Evolutionary conservation across 2,797 vertebrate genomes (phyloP).

Genomic region (Lemur catta): DNA sequence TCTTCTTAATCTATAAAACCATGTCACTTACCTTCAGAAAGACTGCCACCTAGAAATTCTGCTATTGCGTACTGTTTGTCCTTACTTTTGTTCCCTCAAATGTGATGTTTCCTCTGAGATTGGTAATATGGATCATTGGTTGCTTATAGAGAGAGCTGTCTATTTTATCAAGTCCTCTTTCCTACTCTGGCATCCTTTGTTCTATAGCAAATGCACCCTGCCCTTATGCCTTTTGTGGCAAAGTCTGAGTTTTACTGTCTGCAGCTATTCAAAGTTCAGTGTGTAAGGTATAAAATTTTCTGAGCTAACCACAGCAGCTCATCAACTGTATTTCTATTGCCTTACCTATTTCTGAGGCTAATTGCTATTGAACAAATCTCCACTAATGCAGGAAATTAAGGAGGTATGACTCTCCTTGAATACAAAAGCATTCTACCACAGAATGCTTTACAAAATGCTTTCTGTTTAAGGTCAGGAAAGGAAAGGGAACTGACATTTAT

Average conservation of each 20-base stretch:
- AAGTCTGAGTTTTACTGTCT: background rate
- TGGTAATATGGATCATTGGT: background rate
- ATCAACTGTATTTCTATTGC: background rate
- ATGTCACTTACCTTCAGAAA: background rate
- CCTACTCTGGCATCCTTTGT: background rate
- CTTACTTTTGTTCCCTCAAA: background rate
- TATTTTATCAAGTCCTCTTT: background rate
- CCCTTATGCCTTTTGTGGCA: background rate
- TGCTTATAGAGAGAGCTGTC: background rate
- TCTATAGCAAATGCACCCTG: background rate
- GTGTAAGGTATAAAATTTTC: background rate
- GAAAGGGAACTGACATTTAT: background rate
- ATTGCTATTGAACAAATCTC: conserved; percentile 38
- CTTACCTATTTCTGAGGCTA: background rate
- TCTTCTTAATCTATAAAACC: background rate
- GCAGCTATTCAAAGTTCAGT: background rate
- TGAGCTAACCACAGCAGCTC: background rate
- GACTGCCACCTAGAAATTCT: background rate
- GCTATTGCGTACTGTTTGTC: background rate
- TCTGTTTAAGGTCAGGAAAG: conserved; percentile 1
- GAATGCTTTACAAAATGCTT: background rate
- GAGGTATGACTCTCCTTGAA: background rate
- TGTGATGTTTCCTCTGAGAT: background rate
- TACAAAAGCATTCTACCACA: background rate
- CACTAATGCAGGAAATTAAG: conserved; percentile 7